Evolutionary conservation across 1,140 invertebrate species (phyloP), one percentile per base, ranked within the genome.

Genomic region (Camponotus floridanus): DNA sequence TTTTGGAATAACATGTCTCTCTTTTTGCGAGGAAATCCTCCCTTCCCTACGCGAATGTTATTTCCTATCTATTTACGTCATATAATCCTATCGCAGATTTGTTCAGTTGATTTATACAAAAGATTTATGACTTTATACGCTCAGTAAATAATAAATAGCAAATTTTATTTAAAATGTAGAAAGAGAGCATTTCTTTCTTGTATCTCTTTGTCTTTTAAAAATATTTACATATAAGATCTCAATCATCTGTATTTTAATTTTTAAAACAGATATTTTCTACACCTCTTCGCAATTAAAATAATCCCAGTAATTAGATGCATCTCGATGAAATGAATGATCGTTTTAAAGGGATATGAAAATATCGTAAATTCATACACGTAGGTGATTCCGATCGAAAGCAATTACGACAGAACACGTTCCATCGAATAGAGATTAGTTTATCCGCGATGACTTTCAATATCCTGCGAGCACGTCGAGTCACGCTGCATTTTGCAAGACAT

Each of bases 361-460:
- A 70, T 89, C 87, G 87, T 89, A 86, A 89, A 88, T 86, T 86
- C 78, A 45, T 73, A 39, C 48, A 80, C 55, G 64, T 57, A 80
- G 80, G 88, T 70, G 87, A 88, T 78, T 33, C 76, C 76, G 87
- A 78, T 89, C 87, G 85, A 84, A 89, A 89, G 88, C 88, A 89
- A 89, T 89, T 89, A 89, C 87, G 76, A 9, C 11, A 36, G 71
- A 83, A 86, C 84, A 67, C 76, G 87, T 89, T 85, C 87, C 84
- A 86, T 88, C 87, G 87, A 88, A 88, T 81, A 76, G 84, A 70
- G 87, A 89, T 89, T 89, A 89, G 87, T 83, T 83, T 57, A 85
- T 89, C 78, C 65, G 84, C 71, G 59, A 89, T 68, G 84, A 86
- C 87, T 89, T 86, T 83, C 87, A 88, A 89, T 89, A 89, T 86